A percentile compares a stretch with the other conserved stretches of the same genome.
Evolutionary conservation across 2,113 vertebrate species (phyloP).

Genomic region (Synodontis membranacea): DNA sequence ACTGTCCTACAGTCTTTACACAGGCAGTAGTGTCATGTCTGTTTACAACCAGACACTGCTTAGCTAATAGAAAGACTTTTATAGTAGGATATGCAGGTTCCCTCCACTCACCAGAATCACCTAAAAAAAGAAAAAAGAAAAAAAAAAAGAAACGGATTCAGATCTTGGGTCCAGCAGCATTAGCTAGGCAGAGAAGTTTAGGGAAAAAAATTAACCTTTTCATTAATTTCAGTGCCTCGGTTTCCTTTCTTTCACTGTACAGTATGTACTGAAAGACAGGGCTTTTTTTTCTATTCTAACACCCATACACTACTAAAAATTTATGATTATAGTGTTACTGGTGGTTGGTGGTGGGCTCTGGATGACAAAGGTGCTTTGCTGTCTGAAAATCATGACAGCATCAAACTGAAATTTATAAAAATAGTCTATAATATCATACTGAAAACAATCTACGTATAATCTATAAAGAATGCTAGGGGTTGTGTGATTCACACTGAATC

Average conservation of each 20-base stretch:
- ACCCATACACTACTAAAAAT: not conserved
- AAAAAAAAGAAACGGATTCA: not conserved
- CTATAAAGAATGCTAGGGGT: not conserved
- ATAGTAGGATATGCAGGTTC: not conserved
- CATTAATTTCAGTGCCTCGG: not conserved
- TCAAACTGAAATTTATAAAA: not conserved
- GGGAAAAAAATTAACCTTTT: not conserved
- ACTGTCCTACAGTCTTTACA: not conserved
- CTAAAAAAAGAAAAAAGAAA: too few relatives aligned
- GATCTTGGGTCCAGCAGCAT: not conserved
- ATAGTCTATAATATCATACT: too few relatives aligned
- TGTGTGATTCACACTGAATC: not conserved
- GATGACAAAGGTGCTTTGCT: not conserved
- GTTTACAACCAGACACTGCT: not conserved
- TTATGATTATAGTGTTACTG: not conserved
- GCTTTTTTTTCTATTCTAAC: not conserved
- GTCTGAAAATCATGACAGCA: not conserved
- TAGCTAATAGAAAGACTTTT: not conserved
- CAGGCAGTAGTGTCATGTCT: not conserved
- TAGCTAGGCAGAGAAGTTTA: not conserved
- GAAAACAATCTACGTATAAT: too few relatives aligned
- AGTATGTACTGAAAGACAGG: not conserved
- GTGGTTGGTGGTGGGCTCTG: not conserved
- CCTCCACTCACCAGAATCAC: not conserved
- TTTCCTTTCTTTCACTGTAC: not conserved